phyloP scores from a whole-genome alignment of 64 coral and sea anemone genomes.

The Dendrophyllia cribrosa region DNA sequence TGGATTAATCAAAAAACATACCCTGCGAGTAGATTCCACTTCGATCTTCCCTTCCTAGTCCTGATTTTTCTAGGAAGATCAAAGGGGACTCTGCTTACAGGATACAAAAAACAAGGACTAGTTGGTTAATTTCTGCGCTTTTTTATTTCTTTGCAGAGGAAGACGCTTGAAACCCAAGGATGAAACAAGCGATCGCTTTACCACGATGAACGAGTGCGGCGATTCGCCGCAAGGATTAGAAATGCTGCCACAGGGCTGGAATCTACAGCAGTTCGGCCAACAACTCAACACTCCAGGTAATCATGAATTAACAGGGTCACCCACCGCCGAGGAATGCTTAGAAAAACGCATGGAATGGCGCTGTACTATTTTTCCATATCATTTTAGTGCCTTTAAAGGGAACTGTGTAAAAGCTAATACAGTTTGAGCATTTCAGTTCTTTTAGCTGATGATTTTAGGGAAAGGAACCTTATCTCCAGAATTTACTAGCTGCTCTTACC shows the following conservation, averaged over 20 bases:
- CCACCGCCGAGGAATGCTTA: background rate
- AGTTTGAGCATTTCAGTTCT: too few relatives aligned
- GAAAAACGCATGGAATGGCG: too few relatives aligned
- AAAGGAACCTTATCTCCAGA: too few relatives aligned
- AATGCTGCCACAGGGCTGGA: conserved; percentile 85
- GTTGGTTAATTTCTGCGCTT: background rate
- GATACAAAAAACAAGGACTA: too few relatives aligned
- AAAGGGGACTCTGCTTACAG: too few relatives aligned
- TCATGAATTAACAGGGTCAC: background rate
- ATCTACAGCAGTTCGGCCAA: conserved; percentile 1
- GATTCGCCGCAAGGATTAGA: conserved; percentile 86
- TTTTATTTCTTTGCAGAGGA: conserved; percentile 42
- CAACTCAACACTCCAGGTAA: conserved; percentile 14
- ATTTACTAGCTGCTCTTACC: too few relatives aligned
- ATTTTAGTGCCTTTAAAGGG: background rate
- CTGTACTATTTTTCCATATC: background rate
- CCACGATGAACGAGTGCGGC: conserved; percentile 85
- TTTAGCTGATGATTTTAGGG: too few relatives aligned
- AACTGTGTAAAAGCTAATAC: too few relatives aligned
- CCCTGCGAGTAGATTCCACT: too few relatives aligned
- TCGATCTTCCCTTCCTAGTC: too few relatives aligned
- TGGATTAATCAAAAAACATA: too few relatives aligned
- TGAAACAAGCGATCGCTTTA: conserved; percentile 82
- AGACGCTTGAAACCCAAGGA: conserved; percentile 54
- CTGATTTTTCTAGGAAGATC: too few relatives aligned